Evolutionary conservation across 2,797 vertebrate genomes (phyloP), one percentile per base, ranked within the genome.

Genomic region (Natrix natrix): DNA sequence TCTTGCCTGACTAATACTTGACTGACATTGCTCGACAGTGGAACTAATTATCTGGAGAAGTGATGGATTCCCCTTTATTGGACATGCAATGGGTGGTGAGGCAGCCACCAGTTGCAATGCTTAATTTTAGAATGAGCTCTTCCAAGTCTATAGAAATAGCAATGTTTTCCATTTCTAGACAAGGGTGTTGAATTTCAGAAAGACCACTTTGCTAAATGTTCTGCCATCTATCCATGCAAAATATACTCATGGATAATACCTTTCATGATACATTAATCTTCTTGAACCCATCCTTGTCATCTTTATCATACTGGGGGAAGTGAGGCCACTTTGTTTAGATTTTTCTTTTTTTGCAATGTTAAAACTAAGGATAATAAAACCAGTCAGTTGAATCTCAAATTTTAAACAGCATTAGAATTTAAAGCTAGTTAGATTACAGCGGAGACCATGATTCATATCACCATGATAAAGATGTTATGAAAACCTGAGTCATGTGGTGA

Each of bases 101-200:
- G 74, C 37, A 83, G 74, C 37, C 74, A 83, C 20, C 74, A 48
- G 20, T 43, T 83, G 32, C 0, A 24, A 22, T 83, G 10, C 74
- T 83, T 83, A 83, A 24, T 48, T 83, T 83, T 48, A 43, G 43
- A 83, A 48, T 48, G 43, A 48, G 4, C 22, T 48, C 20, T 83
- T 83, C 74, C 74, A 83, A 83, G 20, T 48, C 43, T 24, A 83
- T 48, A 83, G 74, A 83, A 12, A 90, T 95, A 16, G 94, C 87
- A 94, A 92, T 93, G 63, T 89, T 91, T 91, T 96, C 94, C 94
- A 95, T 96, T 96, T 95, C 96, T 94, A 95, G 92, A 94, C 95
- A 95, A 92, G 91, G 92, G 88, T 96, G 93, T 92, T 95, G 95
- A 96, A 96, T 91, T 97, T 88, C 56, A 95, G 94, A 96, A 96